These are phyloP conservation scores for Onthophagus sagittarius DNA, from an alignment of 2,888 invertebrate genomes.

Conservation along the genomic window DNA sequence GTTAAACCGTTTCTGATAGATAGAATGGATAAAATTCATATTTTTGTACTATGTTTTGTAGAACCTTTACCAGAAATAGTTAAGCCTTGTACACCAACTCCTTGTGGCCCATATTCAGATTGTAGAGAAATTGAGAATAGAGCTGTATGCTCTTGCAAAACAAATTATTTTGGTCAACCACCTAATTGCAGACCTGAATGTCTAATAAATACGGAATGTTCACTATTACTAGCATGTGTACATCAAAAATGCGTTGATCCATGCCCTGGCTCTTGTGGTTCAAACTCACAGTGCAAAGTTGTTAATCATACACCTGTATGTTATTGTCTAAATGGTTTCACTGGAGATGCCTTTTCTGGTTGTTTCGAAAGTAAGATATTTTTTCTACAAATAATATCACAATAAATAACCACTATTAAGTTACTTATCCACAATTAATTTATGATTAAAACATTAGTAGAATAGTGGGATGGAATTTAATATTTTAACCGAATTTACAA, in stretches of 20 bases:
- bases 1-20: constrained; percentile 37
- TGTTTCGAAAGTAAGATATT: constrained; percentile 54
- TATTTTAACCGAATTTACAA: not conserved
- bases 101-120: constrained; percentile 74
- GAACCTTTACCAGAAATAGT: constrained; percentile 32
- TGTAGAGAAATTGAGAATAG: constrained; percentile 65
- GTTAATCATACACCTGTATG: constrained; percentile 72
- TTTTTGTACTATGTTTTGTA: constrained; percentile 36
- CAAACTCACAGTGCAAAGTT: constrained; percentile 65
- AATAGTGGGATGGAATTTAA: not conserved
- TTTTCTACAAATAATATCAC: not conserved
- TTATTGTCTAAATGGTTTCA: constrained; percentile 64
- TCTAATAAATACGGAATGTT: constrained; percentile 68
- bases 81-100: constrained; percentile 67
- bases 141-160: constrained; percentile 71
- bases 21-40: not conserved
- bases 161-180: constrained; percentile 72
- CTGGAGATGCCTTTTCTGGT: constrained; percentile 77
- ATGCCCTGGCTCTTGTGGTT: constrained; percentile 71
- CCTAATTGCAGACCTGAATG: constrained; percentile 77
- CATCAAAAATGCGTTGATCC: constrained; percentile 70
- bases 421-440: not conserved
- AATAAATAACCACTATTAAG: not conserved
- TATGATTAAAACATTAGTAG: not conserved
- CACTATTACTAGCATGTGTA: constrained; percentile 67